Evolutionary conservation across 1,140 invertebrate genomes (phyloP), one percentile per base, ranked within the genome.

Genomic region (Campoletis sonorensis): DNA sequence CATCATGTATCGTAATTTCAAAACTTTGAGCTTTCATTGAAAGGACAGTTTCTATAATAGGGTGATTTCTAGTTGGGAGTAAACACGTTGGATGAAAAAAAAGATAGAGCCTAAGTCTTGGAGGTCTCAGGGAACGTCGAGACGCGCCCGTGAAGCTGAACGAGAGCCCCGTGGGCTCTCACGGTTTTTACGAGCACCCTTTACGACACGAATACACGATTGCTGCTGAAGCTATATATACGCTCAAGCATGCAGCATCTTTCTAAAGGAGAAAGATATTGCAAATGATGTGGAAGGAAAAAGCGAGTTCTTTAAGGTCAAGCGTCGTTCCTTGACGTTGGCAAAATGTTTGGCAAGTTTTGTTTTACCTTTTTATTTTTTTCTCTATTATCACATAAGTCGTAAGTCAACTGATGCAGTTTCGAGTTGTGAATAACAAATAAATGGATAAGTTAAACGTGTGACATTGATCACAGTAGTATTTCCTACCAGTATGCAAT

Each of bases 171-270:
- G 70, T 71, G 71, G 51, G 27, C 37, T 76, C 79, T 76, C 76
- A 71, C 81, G 40, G 72, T 78, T 77, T 81, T 81, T 81, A 81
- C 67, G 81, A 79, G 64, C 75, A 81, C 54, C 45, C 64, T 81
- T 81, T 81, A 81, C 80, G 80, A 81, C 30, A 58, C 81, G 70
- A 40, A 72, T 37, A 81, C 30, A 58, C 81, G 70, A 40, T 79
- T 37, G 64, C n/a, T 23, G 21, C 54, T 30, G 16, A 11, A 26
- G 58, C 23, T 40, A 33, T 33, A 54, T 21, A 23, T 73, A 71
- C 27, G 33, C 58, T 54, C 76, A 15, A 30, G 16, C 58, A 26
- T 33, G 21, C 23, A 71, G 16, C 33, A 37, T 37, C 68, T n/a
- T 21, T 18, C 51, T 54, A 54, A 51, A 4, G 51, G 51, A 54